phyloP scores from a whole-genome alignment of 1,140 invertebrate species.

The Oncopodura yosiiana region DNA sequence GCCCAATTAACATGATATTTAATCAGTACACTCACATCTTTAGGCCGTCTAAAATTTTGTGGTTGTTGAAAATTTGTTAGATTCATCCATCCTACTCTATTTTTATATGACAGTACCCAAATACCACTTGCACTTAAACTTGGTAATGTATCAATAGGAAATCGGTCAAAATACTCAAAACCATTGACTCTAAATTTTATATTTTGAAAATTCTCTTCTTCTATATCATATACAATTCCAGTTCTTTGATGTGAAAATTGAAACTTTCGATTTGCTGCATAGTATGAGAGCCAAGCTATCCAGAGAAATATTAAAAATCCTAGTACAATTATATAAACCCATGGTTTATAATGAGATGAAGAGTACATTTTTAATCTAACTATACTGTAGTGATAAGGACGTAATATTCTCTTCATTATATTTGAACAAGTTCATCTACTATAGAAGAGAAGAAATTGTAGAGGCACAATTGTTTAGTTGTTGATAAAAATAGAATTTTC shows the following conservation, averaged over 20 bases:
- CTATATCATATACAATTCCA: background rate
- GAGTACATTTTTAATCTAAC: no score
- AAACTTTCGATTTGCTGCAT: background rate
- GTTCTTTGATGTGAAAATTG: background rate
- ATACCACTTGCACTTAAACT: background rate
- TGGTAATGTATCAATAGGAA: background rate
- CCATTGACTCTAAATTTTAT: background rate
- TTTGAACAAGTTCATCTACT: no score
- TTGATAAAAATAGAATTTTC: no score
- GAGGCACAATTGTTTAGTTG: no score
- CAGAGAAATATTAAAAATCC: constrained; percentile 3
- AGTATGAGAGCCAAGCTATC: background rate
- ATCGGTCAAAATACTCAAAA: constrained; percentile 1
- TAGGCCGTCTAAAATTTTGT: background rate
- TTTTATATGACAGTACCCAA: constrained; percentile 1
- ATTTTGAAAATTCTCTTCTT: background rate
- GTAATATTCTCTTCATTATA: no score
- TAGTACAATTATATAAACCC: no score
- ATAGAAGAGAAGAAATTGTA: no score
- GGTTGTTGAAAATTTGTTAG: constrained; percentile 2
- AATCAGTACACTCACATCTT: constrained; percentile 7
- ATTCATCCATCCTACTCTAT: background rate
- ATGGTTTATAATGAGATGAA: no score
- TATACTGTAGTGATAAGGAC: no score
- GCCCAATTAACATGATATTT: constrained; percentile 15